These are phyloP conservation scores for Synanthedon vespiformis DNA, from an alignment of 2,888 invertebrate genomes.

Conservation along the genomic window DNA sequence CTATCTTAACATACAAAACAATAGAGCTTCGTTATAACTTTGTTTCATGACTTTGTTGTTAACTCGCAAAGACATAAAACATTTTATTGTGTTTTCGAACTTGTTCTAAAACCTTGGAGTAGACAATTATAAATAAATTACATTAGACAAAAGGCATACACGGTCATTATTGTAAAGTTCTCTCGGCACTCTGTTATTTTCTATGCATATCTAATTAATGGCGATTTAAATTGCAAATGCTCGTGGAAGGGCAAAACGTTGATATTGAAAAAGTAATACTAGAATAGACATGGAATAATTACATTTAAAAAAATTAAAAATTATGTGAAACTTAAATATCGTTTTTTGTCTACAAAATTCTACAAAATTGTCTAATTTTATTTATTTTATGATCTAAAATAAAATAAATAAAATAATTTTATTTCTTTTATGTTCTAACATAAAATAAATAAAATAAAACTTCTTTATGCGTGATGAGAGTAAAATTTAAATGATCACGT, in stretches of 20 bases:
- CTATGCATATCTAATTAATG: slow-evolving; percentile 53
- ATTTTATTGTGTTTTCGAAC: not conserved
- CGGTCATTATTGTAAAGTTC: slow-evolving; percentile 16
- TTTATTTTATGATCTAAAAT: no score
- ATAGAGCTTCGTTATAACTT: no score
- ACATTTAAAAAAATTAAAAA: no score
- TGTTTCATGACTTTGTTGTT: not conserved
- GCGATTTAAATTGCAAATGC: slow-evolving; percentile 51
- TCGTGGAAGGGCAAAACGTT: slow-evolving; percentile 10
- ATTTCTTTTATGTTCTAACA: no score
- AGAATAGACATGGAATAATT: slow-evolving; percentile 11
- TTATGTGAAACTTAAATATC: no score
- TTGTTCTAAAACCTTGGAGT: not conserved
- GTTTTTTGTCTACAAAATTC: no score
- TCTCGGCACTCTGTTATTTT: slow-evolving; percentile 29
- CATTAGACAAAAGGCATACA: slow-evolving; percentile 16
- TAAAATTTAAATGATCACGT: no score
- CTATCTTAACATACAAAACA: no score
- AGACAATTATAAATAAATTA: not conserved
- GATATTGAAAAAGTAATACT: slow-evolving; percentile 9
- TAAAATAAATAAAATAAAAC: no score
- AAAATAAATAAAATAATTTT: no score
- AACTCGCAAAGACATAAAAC: not conserved
- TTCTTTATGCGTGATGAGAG: no score
- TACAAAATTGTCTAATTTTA: no score